Evolutionary conservation across 1,140 invertebrate species (phyloP).

Genomic region (Brachionus rotundiformis): DNA sequence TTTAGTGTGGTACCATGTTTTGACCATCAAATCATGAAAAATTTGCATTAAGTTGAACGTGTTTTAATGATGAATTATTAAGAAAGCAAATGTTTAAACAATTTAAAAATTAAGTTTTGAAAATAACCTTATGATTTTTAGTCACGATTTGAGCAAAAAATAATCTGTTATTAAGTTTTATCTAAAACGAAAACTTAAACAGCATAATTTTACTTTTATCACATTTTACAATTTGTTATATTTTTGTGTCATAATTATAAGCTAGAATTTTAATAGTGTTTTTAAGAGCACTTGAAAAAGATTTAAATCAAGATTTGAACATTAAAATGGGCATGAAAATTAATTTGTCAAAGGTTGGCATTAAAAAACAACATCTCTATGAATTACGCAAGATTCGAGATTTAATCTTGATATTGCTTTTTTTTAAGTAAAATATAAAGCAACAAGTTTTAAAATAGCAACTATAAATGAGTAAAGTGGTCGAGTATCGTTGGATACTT

Average conservation of each 20-base stretch:
- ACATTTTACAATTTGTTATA: neutral
- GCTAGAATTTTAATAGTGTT: neutral
- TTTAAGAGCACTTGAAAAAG: neutral
- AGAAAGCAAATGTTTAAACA: too few species aligned
- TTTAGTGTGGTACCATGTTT: too few species aligned
- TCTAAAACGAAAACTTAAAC: neutral
- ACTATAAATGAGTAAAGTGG: neutral
- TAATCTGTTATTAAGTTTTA: neutral
- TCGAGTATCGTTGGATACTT: conserved; percentile 6
- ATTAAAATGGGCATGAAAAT: neutral
- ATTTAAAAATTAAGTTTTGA: neutral
- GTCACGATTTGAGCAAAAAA: neutral
- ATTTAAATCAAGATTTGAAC: conserved; percentile 5
- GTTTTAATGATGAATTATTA: too few species aligned
- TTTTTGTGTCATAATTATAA: neutral
- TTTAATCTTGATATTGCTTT: conserved; percentile 4
- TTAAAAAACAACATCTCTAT: neutral
- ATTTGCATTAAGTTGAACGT: too few species aligned
- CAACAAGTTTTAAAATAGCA: neutral
- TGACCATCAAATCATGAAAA: too few species aligned
- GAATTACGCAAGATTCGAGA: conserved; percentile 9
- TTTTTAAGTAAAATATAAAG: neutral
- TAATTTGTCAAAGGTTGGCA: conserved; percentile 13
- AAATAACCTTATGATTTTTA: neutral
- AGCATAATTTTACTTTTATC: conserved; percentile 20